Percentiles rank a stretch among this genome's conserved stretches.
Evolutionary conservation across 2,113 vertebrate species (phyloP).

Genomic region (Sarotherodon lohbergeri): DNA sequence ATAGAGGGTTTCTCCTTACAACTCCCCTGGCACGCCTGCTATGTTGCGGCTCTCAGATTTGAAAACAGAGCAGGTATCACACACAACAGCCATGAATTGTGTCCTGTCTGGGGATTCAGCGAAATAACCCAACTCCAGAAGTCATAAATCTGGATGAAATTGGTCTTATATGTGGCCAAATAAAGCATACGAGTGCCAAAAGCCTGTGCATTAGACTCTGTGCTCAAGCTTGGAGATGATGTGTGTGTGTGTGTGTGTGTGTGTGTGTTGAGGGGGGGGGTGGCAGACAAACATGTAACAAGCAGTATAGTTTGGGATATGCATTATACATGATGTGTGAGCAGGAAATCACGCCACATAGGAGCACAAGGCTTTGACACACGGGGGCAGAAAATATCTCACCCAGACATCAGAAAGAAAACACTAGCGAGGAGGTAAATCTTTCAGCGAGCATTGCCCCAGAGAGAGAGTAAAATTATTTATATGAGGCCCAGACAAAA

Average conservation of each 20-base stretch:
- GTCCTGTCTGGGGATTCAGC: conserved; percentile 54
- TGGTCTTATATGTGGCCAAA: conserved; percentile 57
- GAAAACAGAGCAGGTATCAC: conserved; percentile 52
- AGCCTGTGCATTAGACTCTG: conserved; percentile 32
- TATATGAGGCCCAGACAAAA: conserved; percentile 22
- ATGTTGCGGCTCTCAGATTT: conserved; percentile 16
- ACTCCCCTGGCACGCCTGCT: conserved; percentile 45
- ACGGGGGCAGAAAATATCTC: conserved; percentile 1
- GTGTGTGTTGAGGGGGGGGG: neutral
- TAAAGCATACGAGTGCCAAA: conserved; percentile 45
- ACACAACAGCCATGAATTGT: conserved; percentile 50
- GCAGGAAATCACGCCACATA: conserved; percentile 44
- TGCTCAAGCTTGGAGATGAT: neutral
- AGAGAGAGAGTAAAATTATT: conserved; percentile 44
- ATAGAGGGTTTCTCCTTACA: conserved; percentile 47
- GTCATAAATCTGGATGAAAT: conserved; percentile 70
- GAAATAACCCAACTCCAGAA: conserved; percentile 54
- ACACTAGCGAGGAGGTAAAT: conserved; percentile 46
- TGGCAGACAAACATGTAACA: conserved; percentile 35
- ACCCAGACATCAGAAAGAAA: neutral
- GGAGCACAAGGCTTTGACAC: conserved; percentile 10
- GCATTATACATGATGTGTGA: conserved; percentile 57
- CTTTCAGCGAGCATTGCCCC: conserved; percentile 41
- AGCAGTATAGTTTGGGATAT: conserved; percentile 54
- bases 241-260: neutral